phyloP scores from a whole-genome alignment of 2,888 invertebrate species.

The Apoda limacodes region DNA sequence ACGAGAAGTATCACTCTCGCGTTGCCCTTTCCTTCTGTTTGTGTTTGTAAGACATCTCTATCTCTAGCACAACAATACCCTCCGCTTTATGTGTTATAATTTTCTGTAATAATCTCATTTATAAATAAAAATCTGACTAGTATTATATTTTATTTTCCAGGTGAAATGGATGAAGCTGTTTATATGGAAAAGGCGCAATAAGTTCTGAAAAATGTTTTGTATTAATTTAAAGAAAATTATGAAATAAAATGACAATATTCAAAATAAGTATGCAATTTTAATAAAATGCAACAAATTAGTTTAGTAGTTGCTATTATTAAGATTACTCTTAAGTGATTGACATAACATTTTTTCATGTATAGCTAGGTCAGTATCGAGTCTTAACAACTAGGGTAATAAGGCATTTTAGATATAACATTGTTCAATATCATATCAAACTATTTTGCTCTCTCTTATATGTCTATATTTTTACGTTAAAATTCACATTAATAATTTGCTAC shows the following conservation, averaged over 20 bases:
- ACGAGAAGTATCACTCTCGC: too few relatives aligned
- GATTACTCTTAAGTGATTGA: constrained; percentile 41
- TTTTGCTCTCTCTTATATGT: constrained; percentile 55
- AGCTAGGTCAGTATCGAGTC: constrained; percentile 66
- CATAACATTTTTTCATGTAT: constrained; percentile 50
- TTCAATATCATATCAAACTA: constrained; percentile 68
- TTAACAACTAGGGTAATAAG: constrained; percentile 65
- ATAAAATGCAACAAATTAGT: constrained; percentile 69
- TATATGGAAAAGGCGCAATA: too few relatives aligned
- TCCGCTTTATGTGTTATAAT: too few relatives aligned
- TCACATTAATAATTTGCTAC: constrained; percentile 44
- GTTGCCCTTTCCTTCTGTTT: too few relatives aligned
- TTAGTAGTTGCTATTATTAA: constrained; percentile 54
- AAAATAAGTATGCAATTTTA: constrained; percentile 70
- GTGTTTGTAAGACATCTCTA: too few relatives aligned
- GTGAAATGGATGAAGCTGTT: constrained; percentile 26
- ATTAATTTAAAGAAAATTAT: too few relatives aligned
- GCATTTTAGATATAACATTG: constrained; percentile 67
- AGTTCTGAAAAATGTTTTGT: too few relatives aligned
- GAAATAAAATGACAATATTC: constrained; percentile 30
- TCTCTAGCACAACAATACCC: too few relatives aligned
- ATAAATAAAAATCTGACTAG: too few relatives aligned
- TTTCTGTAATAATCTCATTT: too few relatives aligned
- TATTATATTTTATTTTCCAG: constrained; percentile 21
- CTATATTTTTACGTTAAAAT: constrained; percentile 39